A percentile compares a stretch with the other conserved stretches of the same genome.
Conservation (phyloP, 2,888 invertebrate species). For the Stratiomys singularior region DNA sequence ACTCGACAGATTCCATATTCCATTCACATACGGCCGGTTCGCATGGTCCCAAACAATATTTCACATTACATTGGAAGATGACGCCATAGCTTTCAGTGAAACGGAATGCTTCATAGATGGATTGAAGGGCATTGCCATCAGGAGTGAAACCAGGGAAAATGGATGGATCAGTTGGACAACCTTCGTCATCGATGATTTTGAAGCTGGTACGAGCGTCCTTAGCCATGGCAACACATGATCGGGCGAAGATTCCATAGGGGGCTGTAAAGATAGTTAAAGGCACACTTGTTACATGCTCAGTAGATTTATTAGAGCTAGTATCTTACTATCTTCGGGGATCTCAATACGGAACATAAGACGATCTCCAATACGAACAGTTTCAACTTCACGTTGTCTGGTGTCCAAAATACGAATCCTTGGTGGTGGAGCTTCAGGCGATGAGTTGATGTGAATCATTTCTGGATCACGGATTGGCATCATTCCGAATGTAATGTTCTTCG, state of each 20-base stretch:
- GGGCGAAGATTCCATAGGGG: conserved; percentile 94
- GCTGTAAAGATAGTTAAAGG: conserved; percentile 68
- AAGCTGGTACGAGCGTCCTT: conserved; percentile 96
- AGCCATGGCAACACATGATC: conserved; percentile 96
- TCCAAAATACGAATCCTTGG: conserved; percentile 93
- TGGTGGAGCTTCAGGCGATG: conserved; percentile 93
- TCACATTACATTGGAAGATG: conserved; percentile 97
- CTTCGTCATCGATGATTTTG: conserved; percentile 95
- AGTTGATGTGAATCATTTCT: conserved; percentile 95
- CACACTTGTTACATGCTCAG: neutral
- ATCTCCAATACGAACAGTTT: conserved; percentile 94
- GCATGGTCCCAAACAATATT: conserved; percentile 94
- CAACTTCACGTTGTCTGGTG: conserved; percentile 86
- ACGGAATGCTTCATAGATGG: conserved; percentile 93
- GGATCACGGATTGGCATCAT: conserved; percentile 97
- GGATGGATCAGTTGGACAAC: conserved; percentile 91
- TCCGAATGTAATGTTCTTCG: conserved; percentile 95
- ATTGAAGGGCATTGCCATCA: conserved; percentile 90
- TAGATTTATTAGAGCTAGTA: too few relatives aligned
- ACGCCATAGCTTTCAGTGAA: conserved; percentile 97
- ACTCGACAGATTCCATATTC: conserved; percentile 89
- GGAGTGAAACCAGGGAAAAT: conserved; percentile 94
- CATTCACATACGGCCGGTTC: conserved; percentile 93
- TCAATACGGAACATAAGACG: conserved; percentile 95
- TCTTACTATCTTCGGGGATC: conserved; percentile 95